Percentiles rank a stretch among this genome's conserved stretches.
Conservation (phyloP, 2,113 vertebrate genomes). For the Myotis lucifugus region DNA sequence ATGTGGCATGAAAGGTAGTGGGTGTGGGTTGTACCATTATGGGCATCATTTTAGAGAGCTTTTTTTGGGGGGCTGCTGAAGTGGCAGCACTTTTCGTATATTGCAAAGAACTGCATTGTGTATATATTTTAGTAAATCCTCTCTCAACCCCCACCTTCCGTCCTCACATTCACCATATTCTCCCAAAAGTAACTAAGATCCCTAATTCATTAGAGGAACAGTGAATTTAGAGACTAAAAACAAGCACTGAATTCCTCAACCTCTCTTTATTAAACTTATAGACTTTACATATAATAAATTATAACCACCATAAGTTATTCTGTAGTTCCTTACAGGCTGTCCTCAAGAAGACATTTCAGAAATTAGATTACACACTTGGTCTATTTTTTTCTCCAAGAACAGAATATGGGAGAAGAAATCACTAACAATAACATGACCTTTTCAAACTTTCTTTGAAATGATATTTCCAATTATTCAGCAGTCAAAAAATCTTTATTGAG, state of each 20-base stretch:
- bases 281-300: not conserved
- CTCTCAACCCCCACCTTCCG: not conserved
- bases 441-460: slow-evolving; percentile 16
- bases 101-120: not conserved
- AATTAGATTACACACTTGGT: not conserved
- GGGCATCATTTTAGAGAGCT: not conserved
- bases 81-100: not conserved
- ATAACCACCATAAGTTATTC: not conserved
- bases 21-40: not conserved
- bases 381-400: not conserved
- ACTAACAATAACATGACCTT: not conserved
- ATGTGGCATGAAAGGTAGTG: not conserved
- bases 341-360: not conserved
- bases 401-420: not conserved
- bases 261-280: slow-evolving; percentile 16
- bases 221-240: not conserved
- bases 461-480: not conserved
- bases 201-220: not conserved
- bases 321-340: not conserved
- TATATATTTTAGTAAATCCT: not conserved
- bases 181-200: not conserved
- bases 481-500: not conserved
- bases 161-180: not conserved
- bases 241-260: not conserved
- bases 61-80: too few species aligned